Conservation (phyloP, 2,797 vertebrate species). For the Esox lucius region DNA sequence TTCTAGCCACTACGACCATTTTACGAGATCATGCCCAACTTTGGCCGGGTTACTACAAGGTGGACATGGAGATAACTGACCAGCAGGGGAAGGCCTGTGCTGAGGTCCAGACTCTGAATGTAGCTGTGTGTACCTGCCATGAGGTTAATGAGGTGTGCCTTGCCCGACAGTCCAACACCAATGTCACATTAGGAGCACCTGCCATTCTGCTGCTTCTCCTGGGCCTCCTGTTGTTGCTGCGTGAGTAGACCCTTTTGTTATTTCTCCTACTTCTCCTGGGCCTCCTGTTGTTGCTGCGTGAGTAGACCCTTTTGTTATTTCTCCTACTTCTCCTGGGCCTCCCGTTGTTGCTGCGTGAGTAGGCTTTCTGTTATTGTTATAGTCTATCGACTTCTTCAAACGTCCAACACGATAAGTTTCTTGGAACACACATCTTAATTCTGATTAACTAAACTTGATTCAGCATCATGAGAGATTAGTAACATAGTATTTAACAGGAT, state of each 20-base stretch:
- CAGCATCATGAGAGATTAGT: not conserved
- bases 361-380: slow-evolving; percentile 25
- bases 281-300: slow-evolving; percentile 73
- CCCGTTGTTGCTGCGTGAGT: slow-evolving; percentile 51
- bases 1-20: slow-evolving; percentile 65
- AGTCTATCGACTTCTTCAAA: not conserved
- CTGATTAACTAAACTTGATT: not conserved
- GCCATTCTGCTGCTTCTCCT: slow-evolving; percentile 72
- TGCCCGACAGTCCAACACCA: accelerated
- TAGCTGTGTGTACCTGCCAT: slow-evolving; percentile 68
- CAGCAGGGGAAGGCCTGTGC: slow-evolving; percentile 69
- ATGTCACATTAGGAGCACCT: slow-evolving; percentile 38
- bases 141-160: slow-evolving; percentile 36
- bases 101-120: slow-evolving; percentile 52
- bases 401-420: not conserved
- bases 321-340: slow-evolving; percentile 50
- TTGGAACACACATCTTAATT: not conserved
- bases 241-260: slow-evolving; percentile 59
- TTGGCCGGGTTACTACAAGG: slow-evolving; percentile 70
- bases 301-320: slow-evolving; percentile 45
- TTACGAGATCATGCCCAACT: slow-evolving; percentile 54
- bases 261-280: slow-evolving; percentile 56
- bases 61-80: slow-evolving; percentile 66
- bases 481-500: not conserved
- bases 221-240: slow-evolving; percentile 73